phyloP scores from a whole-genome alignment of 2,797 vertebrate genomes.

The Esox lucius region DNA sequence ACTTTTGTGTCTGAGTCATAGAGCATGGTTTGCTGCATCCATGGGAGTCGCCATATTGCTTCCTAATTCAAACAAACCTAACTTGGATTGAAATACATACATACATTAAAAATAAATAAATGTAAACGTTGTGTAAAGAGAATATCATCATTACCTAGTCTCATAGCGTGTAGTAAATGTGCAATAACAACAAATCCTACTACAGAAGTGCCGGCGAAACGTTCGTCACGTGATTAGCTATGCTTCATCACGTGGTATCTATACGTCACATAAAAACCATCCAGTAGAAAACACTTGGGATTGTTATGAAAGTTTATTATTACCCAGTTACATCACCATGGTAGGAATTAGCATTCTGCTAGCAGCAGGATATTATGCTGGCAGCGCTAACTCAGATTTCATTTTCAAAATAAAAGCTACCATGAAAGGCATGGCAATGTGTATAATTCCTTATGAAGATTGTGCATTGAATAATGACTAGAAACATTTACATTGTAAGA shows the following conservation, averaged over 20 bases:
- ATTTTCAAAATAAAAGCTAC: too few species aligned
- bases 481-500: too few species aligned
- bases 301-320: neutral
- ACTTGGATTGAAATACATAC: neutral
- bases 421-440: too few species aligned
- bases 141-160: neutral
- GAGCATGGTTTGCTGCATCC: neutral
- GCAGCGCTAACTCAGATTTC: too few species aligned
- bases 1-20: neutral
- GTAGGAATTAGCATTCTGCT: neutral
- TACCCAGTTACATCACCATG: neutral
- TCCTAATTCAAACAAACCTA: neutral
- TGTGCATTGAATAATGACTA: too few species aligned
- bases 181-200: neutral
- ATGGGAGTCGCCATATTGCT: conserved; percentile 3
- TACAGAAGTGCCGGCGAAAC: neutral
- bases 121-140: neutral
- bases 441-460: too few species aligned
- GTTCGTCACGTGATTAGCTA: neutral
- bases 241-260: neutral
- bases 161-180: neutral
- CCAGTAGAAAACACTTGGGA: neutral
- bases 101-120: neutral
- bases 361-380: too few species aligned
- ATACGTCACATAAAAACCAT: neutral